Conservation (phyloP, 2,797 vertebrate species). For the Octomys mimax region DNA sequence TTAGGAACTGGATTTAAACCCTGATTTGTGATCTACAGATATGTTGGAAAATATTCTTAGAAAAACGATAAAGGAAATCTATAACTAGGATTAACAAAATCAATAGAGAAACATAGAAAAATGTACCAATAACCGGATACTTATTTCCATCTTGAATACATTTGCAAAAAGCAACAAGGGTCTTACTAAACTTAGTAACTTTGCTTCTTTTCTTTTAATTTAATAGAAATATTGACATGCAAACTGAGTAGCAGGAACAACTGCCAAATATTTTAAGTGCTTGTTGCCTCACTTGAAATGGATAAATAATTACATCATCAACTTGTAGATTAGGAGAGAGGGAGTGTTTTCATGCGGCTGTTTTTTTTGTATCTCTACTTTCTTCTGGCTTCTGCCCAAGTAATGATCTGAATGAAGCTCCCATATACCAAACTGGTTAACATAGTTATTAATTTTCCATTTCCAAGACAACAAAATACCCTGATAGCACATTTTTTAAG, state of each 20-base stretch:
- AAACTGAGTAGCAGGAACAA: neutral
- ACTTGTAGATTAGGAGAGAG: neutral
- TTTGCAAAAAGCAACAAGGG: conserved; percentile 18
- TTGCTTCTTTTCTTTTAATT: conserved; percentile 61
- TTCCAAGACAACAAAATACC: conserved; percentile 11
- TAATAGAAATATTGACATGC: conserved; percentile 36
- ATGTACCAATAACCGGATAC: neutral
- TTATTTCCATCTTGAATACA: conserved; percentile 38
- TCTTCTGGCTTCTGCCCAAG: conserved; percentile 47
- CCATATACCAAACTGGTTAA: neutral
- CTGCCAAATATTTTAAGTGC: conserved; percentile 64
- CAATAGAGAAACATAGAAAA: neutral
- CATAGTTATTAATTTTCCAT: conserved; percentile 49
- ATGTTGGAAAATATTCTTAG: conserved; percentile 53
- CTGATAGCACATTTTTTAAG: neutral
- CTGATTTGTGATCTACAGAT: conserved; percentile 17
- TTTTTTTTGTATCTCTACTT: conserved; percentile 51
- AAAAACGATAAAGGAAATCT: conserved; percentile 51
- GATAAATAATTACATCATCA: conserved; percentile 37
- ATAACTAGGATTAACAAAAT: conserved; percentile 27
- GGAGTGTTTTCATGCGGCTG: conserved; percentile 16
- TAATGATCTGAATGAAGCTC: conserved; percentile 41
- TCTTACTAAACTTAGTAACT: conserved; percentile 44
- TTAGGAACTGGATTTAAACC: conserved; percentile 8
- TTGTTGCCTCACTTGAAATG: conserved; percentile 32